Percentiles rank a stretch among this genome's conserved stretches.
These are phyloP conservation scores for Papilio polyxenes DNA, from an alignment of 1,140 invertebrate genomes.

Conservation along the genomic window DNA sequence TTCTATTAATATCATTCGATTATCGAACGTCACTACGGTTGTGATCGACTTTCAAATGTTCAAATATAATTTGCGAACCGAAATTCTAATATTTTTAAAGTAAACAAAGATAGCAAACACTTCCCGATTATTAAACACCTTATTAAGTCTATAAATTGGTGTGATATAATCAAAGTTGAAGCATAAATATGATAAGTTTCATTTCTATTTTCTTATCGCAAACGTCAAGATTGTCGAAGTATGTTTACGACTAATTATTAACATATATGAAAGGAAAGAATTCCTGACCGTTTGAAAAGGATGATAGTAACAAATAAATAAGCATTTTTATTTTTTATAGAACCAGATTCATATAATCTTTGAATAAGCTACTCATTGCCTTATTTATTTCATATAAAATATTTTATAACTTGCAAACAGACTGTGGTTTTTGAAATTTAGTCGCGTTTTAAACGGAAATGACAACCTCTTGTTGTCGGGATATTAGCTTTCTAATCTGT, in stretches of 20 bases:
- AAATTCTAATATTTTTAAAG: not conserved
- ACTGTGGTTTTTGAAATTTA: constrained; percentile 23
- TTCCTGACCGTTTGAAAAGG: too few relatives aligned
- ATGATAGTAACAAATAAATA: too few relatives aligned
- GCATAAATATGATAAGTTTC: too few relatives aligned
- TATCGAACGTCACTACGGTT: not conserved
- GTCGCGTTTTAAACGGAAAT: constrained; percentile 40
- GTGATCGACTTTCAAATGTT: constrained; percentile 9
- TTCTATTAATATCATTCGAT: constrained; percentile 14
- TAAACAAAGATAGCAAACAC: not conserved
- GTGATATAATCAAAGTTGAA: too few relatives aligned
- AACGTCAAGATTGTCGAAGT: too few relatives aligned
- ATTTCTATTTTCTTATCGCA: too few relatives aligned
- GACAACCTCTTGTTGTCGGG: constrained; percentile 43
- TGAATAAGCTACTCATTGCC: not conserved
- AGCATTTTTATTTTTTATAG: too few relatives aligned
- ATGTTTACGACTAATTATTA: too few relatives aligned
- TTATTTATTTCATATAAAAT: constrained; percentile 19
- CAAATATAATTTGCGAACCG: not conserved
- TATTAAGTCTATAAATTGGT: not conserved
- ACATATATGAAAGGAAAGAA: too few relatives aligned
- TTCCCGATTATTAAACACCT: not conserved
- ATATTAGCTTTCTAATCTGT: constrained; percentile 49
- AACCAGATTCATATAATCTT: too few relatives aligned
- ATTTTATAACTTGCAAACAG: constrained; percentile 10